Evolutionary conservation across 53 echinoderm and acorn worm genomes (phyloP).

Genomic region (Apostichopus leukothele): DNA sequence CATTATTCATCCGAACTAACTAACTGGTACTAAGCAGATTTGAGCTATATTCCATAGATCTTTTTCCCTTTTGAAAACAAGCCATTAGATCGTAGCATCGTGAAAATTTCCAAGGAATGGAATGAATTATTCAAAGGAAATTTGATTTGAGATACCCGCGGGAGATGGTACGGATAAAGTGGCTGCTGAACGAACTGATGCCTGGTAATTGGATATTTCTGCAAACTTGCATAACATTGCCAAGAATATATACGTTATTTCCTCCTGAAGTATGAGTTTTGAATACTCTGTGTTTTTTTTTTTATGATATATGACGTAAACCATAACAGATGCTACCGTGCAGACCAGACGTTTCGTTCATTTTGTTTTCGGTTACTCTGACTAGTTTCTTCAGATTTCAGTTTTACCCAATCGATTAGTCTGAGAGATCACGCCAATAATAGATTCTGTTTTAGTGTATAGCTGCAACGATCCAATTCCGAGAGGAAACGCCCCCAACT

Average conservation of each 20-base stretch:
- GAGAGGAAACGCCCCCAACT: too few species aligned
- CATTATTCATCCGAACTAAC: conserved; percentile 1
- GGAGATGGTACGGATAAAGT: conserved; percentile 30
- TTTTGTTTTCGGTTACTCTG: too few species aligned
- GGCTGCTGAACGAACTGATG: conserved; percentile 18
- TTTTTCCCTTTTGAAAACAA: background rate
- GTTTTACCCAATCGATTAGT: too few species aligned
- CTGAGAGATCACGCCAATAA: too few species aligned
- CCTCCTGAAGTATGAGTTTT: background rate
- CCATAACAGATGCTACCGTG: too few species aligned
- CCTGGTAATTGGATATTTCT: conserved; percentile 26
- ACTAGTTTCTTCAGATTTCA: too few species aligned
- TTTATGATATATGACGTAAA: too few species aligned
- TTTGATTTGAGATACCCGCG: conserved; percentile 44
- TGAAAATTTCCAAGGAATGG: conserved; percentile 26
- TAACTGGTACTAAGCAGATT: background rate
- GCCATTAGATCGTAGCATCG: conserved; percentile 14
- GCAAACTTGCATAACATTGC: background rate
- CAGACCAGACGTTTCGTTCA: too few species aligned
- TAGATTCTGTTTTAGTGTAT: too few species aligned
- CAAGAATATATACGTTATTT: conserved; percentile 15
- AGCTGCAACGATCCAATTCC: too few species aligned
- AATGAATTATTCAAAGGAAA: conserved; percentile 45
- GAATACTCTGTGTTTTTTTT: background rate
- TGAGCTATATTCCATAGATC: background rate